Conservation (phyloP, 1,140 invertebrate species). For the Phocides pigmalion region DNA sequence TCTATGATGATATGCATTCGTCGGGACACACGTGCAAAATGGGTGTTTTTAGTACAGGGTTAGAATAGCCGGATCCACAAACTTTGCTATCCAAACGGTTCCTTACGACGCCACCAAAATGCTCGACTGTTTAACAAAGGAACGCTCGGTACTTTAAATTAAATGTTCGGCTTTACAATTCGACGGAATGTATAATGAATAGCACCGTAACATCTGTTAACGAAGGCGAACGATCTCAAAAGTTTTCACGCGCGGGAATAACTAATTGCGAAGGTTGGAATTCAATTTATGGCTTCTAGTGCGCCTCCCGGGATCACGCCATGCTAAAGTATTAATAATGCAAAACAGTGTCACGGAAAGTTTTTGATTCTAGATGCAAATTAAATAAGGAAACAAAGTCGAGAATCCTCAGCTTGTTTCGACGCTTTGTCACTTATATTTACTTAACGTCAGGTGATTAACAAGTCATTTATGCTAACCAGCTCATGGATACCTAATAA, state of each 20-base stretch:
- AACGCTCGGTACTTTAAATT: constrained; percentile 79
- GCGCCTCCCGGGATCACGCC: constrained; percentile 76
- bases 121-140: constrained; percentile 77
- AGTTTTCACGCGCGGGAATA: constrained; percentile 83
- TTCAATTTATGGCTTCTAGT: constrained; percentile 83
- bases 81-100: constrained; percentile 59
- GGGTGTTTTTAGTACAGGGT: constrained; percentile 52
- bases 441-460: constrained; percentile 57
- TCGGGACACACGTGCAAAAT: too few species aligned
- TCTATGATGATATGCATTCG: too few species aligned
- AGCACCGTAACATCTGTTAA: constrained; percentile 83
- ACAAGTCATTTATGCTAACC: constrained; percentile 41
- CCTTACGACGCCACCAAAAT: constrained; percentile 70
- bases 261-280: constrained; percentile 83
- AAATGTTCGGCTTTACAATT: constrained; percentile 83
- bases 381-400: constrained; percentile 81
- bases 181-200: constrained; percentile 84
- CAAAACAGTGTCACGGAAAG: constrained; percentile 83
- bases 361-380: constrained; percentile 82
- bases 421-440: constrained; percentile 63
- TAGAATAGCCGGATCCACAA: constrained; percentile 60
- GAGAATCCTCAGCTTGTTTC: constrained; percentile 62
- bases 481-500: constrained; percentile 29
- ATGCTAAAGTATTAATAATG: constrained; percentile 82
- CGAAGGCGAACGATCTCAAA: constrained; percentile 83